Percentiles rank a stretch among this genome's conserved stretches.
These are phyloP conservation scores for Pituophis catenifer DNA, from an alignment of 2,113 vertebrate species.

Conservation along the genomic window DNA sequence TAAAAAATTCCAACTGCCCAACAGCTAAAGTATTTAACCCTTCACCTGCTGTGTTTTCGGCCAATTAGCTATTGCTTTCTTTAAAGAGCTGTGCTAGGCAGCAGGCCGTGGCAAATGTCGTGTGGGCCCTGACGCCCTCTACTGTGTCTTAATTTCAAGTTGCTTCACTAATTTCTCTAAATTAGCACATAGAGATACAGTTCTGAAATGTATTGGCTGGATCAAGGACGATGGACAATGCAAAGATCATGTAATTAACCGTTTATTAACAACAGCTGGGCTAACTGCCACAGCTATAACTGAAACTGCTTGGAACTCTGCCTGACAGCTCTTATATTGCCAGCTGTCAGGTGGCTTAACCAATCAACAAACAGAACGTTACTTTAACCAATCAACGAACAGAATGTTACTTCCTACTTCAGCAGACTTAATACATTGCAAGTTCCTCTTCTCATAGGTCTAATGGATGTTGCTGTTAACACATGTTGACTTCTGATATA, in stretches of 20 bases:
- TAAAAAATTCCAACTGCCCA: slow-evolving; percentile 25
- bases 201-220: too few species aligned
- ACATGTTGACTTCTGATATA: neutral
- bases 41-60: slow-evolving; percentile 22
- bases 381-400: too few species aligned
- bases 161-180: neutral
- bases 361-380: too few species aligned
- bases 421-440: too few species aligned
- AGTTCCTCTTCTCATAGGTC: neutral
- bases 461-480: neutral
- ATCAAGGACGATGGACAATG: too few species aligned
- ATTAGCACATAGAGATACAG: neutral
- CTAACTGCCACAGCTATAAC: too few species aligned
- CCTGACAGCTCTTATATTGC: too few species aligned
- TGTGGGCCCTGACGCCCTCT: neutral
- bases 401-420: too few species aligned
- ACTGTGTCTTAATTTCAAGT: neutral
- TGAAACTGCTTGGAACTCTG: too few species aligned
- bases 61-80: slow-evolving; percentile 20
- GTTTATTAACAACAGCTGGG: too few species aligned
- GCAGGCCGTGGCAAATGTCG: neutral
- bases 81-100: neutral
- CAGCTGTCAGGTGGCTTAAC: too few species aligned
- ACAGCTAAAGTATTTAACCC: slow-evolving; percentile 56
- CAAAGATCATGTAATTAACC: too few species aligned